Conservation (phyloP, 2,888 invertebrate genomes). For the Ormyrus labotus region DNA sequence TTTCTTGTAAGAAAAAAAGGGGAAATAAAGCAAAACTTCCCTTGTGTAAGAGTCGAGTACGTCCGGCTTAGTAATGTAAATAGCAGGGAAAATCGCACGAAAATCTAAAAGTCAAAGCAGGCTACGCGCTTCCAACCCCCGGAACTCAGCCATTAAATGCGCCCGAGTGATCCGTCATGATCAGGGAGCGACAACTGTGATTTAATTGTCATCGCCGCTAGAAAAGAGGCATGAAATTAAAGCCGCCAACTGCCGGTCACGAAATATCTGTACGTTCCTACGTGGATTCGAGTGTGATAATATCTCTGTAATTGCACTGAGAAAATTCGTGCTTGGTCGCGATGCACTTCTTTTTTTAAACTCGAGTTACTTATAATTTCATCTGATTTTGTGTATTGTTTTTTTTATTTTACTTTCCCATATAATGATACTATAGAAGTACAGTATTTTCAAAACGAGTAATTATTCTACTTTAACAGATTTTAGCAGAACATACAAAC, state of each 20-base stretch:
- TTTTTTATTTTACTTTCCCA: no score
- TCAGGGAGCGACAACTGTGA: slow-evolving; percentile 70
- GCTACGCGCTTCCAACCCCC: not conserved
- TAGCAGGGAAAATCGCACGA: slow-evolving; percentile 55
- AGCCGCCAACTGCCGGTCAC: slow-evolving; percentile 31
- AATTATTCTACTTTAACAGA: no score
- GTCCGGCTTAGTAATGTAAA: slow-evolving; percentile 53
- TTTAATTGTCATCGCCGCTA: slow-evolving; percentile 72
- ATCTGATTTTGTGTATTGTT: no score
- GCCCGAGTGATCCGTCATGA: slow-evolving; percentile 71
- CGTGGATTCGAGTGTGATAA: slow-evolving; percentile 5
- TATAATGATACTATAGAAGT: no score
- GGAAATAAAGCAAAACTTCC: slow-evolving; percentile 12
- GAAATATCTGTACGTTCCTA: slow-evolving; percentile 16
- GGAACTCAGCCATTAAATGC: slow-evolving; percentile 41
- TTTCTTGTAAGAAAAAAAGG: not conserved
- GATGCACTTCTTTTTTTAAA: slow-evolving; percentile 33
- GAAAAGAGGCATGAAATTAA: slow-evolving; percentile 50
- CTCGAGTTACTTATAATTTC: not conserved
- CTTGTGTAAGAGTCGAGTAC: slow-evolving; percentile 12
- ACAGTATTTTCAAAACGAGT: no score
- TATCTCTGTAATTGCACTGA: slow-evolving; percentile 50
- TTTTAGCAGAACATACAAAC: no score
- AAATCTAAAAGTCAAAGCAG: slow-evolving; percentile 58
- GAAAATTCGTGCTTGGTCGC: slow-evolving; percentile 36